Evolutionary conservation across 2,797 vertebrate species (phyloP).

Genomic region (Sparus aurata): DNA sequence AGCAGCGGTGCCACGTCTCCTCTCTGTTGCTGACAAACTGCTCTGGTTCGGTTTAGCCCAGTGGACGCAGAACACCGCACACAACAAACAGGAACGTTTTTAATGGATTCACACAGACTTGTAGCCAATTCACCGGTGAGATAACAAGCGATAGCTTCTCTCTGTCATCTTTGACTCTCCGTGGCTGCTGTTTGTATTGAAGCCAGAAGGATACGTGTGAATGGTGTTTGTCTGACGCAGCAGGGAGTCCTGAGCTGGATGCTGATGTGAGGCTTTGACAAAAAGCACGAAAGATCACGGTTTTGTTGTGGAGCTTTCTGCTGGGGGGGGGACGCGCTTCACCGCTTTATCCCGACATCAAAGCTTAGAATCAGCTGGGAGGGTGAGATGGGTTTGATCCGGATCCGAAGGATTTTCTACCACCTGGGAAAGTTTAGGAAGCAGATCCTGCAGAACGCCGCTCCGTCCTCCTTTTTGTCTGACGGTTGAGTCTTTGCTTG

Average conservation of each 20-base stretch:
- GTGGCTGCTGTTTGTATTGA: neutral
- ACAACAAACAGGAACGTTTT: constrained; percentile 8
- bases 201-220: constrained; percentile 30
- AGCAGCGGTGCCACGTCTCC: neutral
- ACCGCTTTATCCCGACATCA: constrained; percentile 67
- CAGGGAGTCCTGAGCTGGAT: constrained; percentile 52
- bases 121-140: neutral
- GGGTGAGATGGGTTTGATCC: constrained; percentile 48
- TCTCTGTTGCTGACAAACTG: neutral
- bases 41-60: neutral
- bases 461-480: neutral
- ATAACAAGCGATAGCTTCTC: neutral
- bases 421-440: constrained; percentile 50
- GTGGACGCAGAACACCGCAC: neutral
- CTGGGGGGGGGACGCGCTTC: constrained; percentile 1
- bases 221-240: constrained; percentile 41
- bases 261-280: constrained; percentile 63
- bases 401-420: constrained; percentile 49
- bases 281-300: constrained; percentile 39
- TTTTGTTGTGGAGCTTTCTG: constrained; percentile 44
- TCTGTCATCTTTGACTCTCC: neutral
- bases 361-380: constrained; percentile 55
- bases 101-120: constrained; percentile 1
- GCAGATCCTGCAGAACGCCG: constrained; percentile 18
- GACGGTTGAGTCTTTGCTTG: neutral